These are phyloP conservation scores for Urophycis tenuis DNA, from an alignment of 2,797 vertebrate species.

Conservation along the genomic window DNA sequence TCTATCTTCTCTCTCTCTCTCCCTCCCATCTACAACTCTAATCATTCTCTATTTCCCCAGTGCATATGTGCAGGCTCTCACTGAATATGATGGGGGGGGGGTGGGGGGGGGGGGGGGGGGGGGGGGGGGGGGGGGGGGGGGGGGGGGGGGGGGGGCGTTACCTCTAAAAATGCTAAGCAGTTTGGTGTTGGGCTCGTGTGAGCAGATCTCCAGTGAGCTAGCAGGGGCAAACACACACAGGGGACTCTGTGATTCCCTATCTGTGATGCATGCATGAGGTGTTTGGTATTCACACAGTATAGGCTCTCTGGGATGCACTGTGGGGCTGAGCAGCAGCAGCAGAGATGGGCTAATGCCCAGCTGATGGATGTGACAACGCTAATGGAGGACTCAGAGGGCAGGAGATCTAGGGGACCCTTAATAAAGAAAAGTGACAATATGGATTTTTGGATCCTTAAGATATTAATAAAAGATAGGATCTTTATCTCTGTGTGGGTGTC, in stretches of 20 bases:
- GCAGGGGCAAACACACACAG: not conserved
- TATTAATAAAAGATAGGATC: not conserved
- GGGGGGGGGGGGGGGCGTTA: not conserved
- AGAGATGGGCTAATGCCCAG: not conserved
- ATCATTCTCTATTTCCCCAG: not conserved
- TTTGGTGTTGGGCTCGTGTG: not conserved
- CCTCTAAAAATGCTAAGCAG: not conserved
- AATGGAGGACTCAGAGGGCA: not conserved
- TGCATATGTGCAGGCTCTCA: not conserved
- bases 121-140: too few relatives aligned
- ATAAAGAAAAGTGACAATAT: not conserved
- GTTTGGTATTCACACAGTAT: not conserved
- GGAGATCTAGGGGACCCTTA: not conserved
- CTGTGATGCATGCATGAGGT: not conserved
- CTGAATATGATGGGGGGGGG: not conserved
- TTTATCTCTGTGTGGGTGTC: not conserved
- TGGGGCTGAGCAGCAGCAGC: too few relatives aligned
- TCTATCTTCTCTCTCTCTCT: not conserved
- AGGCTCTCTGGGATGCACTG: not conserved
- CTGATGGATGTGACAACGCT: not conserved
- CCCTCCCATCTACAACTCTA: not conserved
- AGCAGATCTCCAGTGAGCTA: not conserved
- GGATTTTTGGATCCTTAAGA: not conserved
- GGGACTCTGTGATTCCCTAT: not conserved
- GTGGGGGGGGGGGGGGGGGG: too few relatives aligned